phyloP scores from a whole-genome alignment of 2,113 vertebrate genomes.

The Phaetusa simplex region DNA sequence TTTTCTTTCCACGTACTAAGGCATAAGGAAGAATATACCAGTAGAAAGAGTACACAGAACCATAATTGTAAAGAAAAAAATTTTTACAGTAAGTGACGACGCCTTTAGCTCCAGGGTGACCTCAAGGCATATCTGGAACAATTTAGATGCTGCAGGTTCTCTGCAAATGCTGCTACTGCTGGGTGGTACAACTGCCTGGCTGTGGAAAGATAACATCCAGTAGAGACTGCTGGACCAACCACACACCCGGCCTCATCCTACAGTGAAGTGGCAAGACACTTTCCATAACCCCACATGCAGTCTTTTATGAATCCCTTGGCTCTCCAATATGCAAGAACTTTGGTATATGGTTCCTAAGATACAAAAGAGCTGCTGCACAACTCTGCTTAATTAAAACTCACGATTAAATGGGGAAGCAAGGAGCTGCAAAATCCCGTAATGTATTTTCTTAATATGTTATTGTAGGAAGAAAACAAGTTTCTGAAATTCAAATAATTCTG shows the following conservation, averaged over 20 bases:
- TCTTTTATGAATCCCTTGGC: rapidly evolving
- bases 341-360: neutral
- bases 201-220: neutral
- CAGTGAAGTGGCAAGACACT: neutral
- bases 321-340: neutral
- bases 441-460: neutral
- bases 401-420: neutral
- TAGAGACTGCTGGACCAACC: neutral
- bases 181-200: neutral
- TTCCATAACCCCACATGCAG: neutral
- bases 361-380: neutral
- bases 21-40: neutral
- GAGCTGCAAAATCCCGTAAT: neutral
- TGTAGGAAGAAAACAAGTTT: neutral
- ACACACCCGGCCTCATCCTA: neutral
- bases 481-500: neutral
- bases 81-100: neutral
- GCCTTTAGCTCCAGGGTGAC: neutral
- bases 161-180: neutral
- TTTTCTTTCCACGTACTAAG: neutral
- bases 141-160: neutral
- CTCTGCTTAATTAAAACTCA: neutral
- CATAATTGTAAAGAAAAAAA: neutral
- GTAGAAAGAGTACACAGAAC: neutral
- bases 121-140: neutral